Evolutionary conservation across 1,140 invertebrate species (phyloP).

Genomic region (Drosophila ironensis): DNA sequence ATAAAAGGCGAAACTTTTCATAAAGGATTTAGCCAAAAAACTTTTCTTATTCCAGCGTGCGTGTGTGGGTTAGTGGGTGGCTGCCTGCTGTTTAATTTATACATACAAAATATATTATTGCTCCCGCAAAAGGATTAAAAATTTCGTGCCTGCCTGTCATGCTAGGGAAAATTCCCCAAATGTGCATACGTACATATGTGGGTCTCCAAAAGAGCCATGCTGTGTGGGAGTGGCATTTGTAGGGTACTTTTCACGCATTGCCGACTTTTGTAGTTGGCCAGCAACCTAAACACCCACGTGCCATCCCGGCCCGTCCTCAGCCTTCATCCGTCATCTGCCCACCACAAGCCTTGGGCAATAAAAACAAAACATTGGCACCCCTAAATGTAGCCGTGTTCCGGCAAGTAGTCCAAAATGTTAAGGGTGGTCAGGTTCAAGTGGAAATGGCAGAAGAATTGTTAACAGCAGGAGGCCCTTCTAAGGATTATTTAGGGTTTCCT

Average conservation of each 20-base stretch:
- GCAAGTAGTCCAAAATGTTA: slow-evolving; percentile 46
- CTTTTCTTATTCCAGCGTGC: slow-evolving; percentile 52
- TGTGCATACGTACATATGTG: slow-evolving; percentile 27
- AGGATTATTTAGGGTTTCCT: slow-evolving; percentile 8
- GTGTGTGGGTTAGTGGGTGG: slow-evolving; percentile 33
- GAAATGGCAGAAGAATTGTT: not conserved
- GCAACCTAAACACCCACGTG: slow-evolving; percentile 15
- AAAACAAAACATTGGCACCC: slow-evolving; percentile 48
- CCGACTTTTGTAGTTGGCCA: slow-evolving; percentile 65
- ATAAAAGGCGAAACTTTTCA: slow-evolving; percentile 72
- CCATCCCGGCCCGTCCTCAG: not conserved
- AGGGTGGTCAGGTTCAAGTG: slow-evolving; percentile 6
- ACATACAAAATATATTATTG: slow-evolving; percentile 68
- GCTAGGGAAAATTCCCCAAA: slow-evolving; percentile 9
- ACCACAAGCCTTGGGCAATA: slow-evolving; percentile 37
- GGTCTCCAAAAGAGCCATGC: not conserved
- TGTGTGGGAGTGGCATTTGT: slow-evolving; percentile 49
- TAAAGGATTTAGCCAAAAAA: slow-evolving; percentile 77
- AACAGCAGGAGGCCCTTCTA: not conserved
- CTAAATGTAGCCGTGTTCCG: slow-evolving; percentile 46
- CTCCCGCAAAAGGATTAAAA: slow-evolving; percentile 72
- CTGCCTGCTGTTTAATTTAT: slow-evolving; percentile 67
- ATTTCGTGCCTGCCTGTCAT: slow-evolving; percentile 55
- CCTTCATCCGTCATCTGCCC: slow-evolving; percentile 28
- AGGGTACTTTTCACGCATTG: slow-evolving; percentile 72